phyloP scores from a whole-genome alignment of 2,797 vertebrate genomes.

The Dryobates pubescens region DNA sequence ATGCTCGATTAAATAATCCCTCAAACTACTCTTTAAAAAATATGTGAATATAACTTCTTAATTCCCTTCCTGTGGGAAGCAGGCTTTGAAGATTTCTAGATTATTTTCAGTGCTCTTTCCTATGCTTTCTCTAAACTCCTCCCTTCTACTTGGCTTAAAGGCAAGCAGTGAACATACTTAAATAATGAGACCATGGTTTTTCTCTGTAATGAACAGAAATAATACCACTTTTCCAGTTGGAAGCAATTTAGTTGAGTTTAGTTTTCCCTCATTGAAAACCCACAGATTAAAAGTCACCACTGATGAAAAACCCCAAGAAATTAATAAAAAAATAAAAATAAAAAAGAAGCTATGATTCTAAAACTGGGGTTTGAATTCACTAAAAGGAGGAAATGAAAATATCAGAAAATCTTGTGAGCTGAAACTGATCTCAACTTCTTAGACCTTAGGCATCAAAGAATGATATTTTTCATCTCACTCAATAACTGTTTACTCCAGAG shows the following conservation, averaged over 20 bases:
- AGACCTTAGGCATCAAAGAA: neutral
- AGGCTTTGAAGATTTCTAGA: neutral
- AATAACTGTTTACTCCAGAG: neutral
- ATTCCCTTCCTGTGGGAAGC: neutral
- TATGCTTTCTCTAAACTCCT: neutral
- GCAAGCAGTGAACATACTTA: neutral
- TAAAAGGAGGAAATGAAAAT: neutral
- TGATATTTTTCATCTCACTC: conserved; percentile 24
- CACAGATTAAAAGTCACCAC: neutral
- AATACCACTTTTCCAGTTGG: neutral
- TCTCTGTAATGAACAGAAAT: neutral
- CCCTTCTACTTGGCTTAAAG: neutral
- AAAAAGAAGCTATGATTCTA: neutral
- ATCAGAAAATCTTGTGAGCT: neutral
- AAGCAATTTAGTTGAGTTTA: neutral
- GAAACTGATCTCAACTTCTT: neutral
- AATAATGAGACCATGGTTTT: neutral
- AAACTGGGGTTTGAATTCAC: neutral
- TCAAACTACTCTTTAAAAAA: neutral
- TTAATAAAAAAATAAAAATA: neutral
- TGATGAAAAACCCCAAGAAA: neutral
- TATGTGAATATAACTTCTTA: neutral
- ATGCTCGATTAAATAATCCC: neutral
- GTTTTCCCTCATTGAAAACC: neutral
- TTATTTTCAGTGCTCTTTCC: neutral